A percentile compares a stretch with the other conserved stretches of the same genome.
These are phyloP conservation scores for Sthenelais limicola DNA, from an alignment of 2,888 invertebrate species.

Conservation along the genomic window DNA sequence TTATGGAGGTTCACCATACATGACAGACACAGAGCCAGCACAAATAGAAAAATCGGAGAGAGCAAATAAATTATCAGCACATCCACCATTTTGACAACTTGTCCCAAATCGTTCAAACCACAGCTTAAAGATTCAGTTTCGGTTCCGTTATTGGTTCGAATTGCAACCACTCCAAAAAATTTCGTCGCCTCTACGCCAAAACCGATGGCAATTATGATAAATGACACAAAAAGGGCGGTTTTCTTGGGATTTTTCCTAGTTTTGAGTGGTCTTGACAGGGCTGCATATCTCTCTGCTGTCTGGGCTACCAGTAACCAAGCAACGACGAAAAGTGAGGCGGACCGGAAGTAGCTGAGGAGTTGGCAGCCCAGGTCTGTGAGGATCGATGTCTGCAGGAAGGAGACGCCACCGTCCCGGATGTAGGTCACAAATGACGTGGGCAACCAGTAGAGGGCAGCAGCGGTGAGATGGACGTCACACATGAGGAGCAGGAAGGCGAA, in stretches of 20 bases:
- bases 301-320: constrained; percentile 23
- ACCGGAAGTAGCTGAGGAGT: neutral
- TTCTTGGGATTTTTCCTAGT: neutral
- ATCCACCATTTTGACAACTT: neutral
- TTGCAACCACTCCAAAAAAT: neutral
- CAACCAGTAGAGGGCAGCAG: constrained; percentile 9
- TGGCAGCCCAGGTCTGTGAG: constrained; percentile 18
- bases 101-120: constrained; percentile 13
- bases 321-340: constrained; percentile 2
- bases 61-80: constrained; percentile 15
- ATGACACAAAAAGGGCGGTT: neutral
- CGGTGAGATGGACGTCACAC: constrained; percentile 5
- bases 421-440: neutral
- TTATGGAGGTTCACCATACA: constrained; percentile 7
- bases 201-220: neutral
- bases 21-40: constrained; percentile 20
- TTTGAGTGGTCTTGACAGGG: constrained; percentile 12
- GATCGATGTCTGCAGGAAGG: neutral
- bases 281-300: constrained; percentile 17
- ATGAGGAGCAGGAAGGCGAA: neutral
- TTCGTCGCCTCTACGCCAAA: constrained; percentile 3
- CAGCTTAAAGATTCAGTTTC: neutral
- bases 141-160: neutral
- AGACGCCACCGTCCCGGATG: neutral
- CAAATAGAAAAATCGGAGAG: constrained; percentile 9